These are phyloP conservation scores for Machaerirhynchus nigripectus DNA, from an alignment of 2,113 vertebrate species.

Conservation along the genomic window DNA sequence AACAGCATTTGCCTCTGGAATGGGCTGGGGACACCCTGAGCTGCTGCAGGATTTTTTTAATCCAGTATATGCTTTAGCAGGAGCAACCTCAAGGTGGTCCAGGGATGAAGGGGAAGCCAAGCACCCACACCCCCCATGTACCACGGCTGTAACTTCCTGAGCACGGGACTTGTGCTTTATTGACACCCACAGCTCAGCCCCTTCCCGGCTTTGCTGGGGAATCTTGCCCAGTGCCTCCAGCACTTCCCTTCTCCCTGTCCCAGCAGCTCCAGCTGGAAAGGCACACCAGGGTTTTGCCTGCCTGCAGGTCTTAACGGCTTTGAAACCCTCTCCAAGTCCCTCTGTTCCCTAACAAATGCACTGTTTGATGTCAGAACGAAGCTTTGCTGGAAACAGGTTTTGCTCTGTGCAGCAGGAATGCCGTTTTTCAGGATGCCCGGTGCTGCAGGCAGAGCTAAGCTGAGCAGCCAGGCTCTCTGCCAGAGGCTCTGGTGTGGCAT, in stretches of 20 bases:
- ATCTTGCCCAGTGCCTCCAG: neutral
- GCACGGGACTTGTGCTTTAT: accelerated
- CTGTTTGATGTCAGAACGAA: neutral
- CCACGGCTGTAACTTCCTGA: accelerated
- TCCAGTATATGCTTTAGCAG: accelerated
- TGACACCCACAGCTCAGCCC: neutral
- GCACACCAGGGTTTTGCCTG: accelerated
- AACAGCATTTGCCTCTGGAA: neutral
- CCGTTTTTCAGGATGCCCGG: accelerated
- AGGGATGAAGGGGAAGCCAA: neutral
- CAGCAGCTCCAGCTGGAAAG: neutral
- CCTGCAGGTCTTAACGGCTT: neutral
- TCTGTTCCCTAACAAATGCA: neutral
- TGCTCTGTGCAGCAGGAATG: neutral
- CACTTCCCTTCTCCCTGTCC: neutral
- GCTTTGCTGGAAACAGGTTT: neutral
- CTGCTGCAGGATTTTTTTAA: neutral
- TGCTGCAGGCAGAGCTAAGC: neutral
- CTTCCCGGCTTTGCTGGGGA: neutral
- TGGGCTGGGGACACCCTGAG: neutral
- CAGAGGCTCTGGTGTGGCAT: neutral
- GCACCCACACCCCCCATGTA: accelerated
- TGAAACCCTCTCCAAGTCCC: neutral
- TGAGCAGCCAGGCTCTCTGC: neutral
- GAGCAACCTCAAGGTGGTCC: neutral